phyloP scores from a whole-genome alignment of 2,888 invertebrate genomes.

The Calliphora vomitoria region DNA sequence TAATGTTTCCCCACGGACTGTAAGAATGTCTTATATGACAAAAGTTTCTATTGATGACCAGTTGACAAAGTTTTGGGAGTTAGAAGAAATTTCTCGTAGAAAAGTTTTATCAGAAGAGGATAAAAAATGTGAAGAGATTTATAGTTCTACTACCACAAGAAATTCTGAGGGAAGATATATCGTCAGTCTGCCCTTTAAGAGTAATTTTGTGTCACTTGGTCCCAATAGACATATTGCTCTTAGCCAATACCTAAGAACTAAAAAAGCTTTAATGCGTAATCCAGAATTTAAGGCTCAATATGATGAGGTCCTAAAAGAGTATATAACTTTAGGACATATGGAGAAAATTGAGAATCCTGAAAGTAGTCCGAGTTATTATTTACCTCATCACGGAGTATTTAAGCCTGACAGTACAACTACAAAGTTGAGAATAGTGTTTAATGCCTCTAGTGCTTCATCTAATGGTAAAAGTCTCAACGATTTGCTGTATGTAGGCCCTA shows the following conservation, averaged over 20 bases:
- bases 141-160: no score
- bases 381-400: slow-evolving; percentile 68
- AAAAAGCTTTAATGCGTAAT: not conserved
- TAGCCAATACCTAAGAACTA: not conserved
- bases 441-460: slow-evolving; percentile 52
- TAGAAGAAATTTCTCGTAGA: not conserved
- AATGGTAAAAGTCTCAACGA: slow-evolving; percentile 63
- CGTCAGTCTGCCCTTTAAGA: no score
- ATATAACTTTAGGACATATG: slow-evolving; percentile 84
- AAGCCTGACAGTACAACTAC: slow-evolving; percentile 65
- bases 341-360: slow-evolving; percentile 11
- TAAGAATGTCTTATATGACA: no score
- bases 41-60: not conserved
- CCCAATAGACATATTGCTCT: no score
- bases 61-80: slow-evolving; percentile 1
- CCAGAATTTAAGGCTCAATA: slow-evolving; percentile 63
- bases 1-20: not conserved
- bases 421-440: slow-evolving; percentile 45
- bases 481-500: slow-evolving; percentile 68
- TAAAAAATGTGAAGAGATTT: no score
- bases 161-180: no score
- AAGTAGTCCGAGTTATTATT: slow-evolving; percentile 35
- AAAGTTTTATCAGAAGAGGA: no score
- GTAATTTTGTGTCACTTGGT: no score
- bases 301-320: slow-evolving; percentile 68